Evolutionary conservation across 2,888 invertebrate species (phyloP).

Genomic region (Drosophila anomalata): DNA sequence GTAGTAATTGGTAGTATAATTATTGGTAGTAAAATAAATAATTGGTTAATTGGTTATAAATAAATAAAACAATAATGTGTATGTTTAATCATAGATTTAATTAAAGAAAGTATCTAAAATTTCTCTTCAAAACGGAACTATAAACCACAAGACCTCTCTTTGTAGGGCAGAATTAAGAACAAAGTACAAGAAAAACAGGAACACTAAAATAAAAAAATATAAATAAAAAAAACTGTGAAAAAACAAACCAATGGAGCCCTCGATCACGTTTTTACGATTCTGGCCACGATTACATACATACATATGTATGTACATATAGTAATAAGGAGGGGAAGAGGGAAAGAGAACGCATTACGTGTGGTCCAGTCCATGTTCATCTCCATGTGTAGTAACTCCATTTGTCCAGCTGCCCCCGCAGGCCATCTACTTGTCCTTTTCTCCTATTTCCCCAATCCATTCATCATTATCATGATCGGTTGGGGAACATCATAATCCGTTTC

Average conservation of each 20-base stretch:
- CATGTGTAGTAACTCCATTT: slow-evolving; percentile 58
- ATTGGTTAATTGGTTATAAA: too few relatives aligned
- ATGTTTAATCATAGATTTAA: background rate
- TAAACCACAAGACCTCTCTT: slow-evolving; percentile 11
- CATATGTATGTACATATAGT: background rate
- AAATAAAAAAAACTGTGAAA: slow-evolving; percentile 47
- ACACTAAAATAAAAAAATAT: slow-evolving; percentile 25
- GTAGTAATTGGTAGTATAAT: too few relatives aligned
- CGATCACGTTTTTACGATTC: slow-evolving; percentile 78
- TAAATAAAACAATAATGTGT: too few relatives aligned
- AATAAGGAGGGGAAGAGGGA: background rate
- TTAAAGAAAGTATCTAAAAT: background rate
- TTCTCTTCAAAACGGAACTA: too few relatives aligned
- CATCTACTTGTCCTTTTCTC: slow-evolving; percentile 8
- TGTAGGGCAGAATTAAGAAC: slow-evolving; percentile 52
- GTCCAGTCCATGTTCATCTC: slow-evolving; percentile 69
- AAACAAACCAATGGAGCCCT: slow-evolving; percentile 70
- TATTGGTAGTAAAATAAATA: too few relatives aligned
- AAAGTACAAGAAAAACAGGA: slow-evolving; percentile 30
- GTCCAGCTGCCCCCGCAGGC: slow-evolving; percentile 63
- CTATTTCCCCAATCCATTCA: slow-evolving; percentile 53
- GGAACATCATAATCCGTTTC: slow-evolving; percentile 65
- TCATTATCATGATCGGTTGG: slow-evolving; percentile 66
- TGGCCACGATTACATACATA: slow-evolving; percentile 66
- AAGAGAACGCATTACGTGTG: slow-evolving; percentile 67